These are phyloP conservation scores for Drosophila mojavensis DNA, from an alignment of 1,140 invertebrate genomes.

Conservation along the genomic window DNA sequence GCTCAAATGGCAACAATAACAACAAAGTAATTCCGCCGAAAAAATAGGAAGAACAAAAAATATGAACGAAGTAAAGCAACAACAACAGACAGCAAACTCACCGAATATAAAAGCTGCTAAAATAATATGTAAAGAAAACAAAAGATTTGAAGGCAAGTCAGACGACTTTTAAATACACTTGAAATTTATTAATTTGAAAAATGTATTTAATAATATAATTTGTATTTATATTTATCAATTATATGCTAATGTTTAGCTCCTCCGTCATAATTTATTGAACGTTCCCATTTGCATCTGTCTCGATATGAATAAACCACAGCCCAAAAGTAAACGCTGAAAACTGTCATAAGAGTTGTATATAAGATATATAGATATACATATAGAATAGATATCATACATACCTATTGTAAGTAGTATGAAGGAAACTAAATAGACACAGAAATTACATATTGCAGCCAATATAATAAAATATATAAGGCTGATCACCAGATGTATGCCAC, in stretches of 20 bases:
- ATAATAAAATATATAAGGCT: not conserved
- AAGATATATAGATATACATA: not conserved
- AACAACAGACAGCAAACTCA: conserved; percentile 25
- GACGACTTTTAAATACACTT: conserved; percentile 18
- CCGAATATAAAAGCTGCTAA: conserved; percentile 39
- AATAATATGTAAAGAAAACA: conserved; percentile 19
- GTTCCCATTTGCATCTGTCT: conserved; percentile 15
- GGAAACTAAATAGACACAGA: conserved; percentile 8
- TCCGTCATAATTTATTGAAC: conserved; percentile 1
- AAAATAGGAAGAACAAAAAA: not conserved
- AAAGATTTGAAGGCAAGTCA: not conserved
- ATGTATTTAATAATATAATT: not conserved
- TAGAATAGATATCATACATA: not conserved
- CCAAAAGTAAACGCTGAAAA: conserved; percentile 43
- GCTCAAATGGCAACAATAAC: conserved; percentile 6
- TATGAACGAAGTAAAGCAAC: conserved; percentile 35
- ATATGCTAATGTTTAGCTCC: not conserved
- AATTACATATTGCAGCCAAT: not conserved
- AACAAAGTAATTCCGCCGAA: conserved; percentile 26
- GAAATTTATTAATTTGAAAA: not conserved
- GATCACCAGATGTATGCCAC: not conserved
- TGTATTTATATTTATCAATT: not conserved
- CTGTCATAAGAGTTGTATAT: conserved; percentile 10
- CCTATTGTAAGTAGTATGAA: not conserved
- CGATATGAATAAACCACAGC: conserved; percentile 33